Evolutionary conservation across 2,797 vertebrate species (phyloP).

Genomic region (Bradypodion pumilum): DNA sequence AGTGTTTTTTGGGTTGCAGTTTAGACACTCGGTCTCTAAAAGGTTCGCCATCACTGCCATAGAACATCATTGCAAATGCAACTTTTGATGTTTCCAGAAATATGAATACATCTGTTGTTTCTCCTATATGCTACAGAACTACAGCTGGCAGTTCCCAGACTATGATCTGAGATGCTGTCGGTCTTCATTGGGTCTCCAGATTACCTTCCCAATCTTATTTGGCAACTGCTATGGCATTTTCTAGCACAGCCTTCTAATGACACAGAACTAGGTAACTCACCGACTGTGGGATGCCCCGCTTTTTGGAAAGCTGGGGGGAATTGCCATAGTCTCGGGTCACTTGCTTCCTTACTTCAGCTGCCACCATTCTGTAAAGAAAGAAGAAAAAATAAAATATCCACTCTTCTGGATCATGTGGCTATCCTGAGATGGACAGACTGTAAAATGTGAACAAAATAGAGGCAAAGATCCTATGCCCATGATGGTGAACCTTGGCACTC

Average conservation of each 20-base stretch:
- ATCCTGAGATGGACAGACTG: neutral
- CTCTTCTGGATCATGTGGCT: neutral
- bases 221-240: neutral
- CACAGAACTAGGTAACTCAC: conserved; percentile 70
- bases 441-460: neutral
- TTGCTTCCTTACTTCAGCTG: conserved; percentile 91
- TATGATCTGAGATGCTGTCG: neutral
- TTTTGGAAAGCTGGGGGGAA: conserved; percentile 89
- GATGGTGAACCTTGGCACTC: too few relatives aligned
- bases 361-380: conserved; percentile 81
- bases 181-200: neutral
- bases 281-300: conserved; percentile 78
- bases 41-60: too few relatives aligned
- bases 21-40: too few relatives aligned
- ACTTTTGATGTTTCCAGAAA: neutral
- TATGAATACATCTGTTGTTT: neutral
- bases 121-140: neutral
- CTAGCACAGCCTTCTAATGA: neutral
- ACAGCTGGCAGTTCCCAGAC: neutral
- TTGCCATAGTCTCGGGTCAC: conserved; percentile 86
- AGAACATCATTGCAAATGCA: neutral
- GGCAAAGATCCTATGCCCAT: neutral
- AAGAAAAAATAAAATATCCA: neutral
- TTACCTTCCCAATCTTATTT: neutral
- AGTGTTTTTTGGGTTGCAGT: too few relatives aligned